Conservation (phyloP, 1,140 invertebrate genomes). For the Anastrepha obliqua region DNA sequence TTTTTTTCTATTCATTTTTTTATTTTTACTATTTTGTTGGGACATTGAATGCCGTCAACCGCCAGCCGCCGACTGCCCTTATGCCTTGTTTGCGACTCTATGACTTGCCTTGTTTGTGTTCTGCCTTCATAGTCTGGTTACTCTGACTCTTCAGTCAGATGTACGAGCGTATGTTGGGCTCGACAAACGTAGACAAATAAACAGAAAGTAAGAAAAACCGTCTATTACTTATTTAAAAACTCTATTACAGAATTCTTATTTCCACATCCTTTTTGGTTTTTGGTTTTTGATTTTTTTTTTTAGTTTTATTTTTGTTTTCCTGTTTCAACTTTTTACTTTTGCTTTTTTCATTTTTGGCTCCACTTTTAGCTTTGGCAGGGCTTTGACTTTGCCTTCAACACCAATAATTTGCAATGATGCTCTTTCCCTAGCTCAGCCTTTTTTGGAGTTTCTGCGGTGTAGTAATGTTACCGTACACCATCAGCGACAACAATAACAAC, state of each 20-base stretch:
- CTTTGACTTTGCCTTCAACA: not conserved
- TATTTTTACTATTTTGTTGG: not conserved
- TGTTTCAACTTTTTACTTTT: not conserved
- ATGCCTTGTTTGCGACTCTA: not conserved
- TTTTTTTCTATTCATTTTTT: not conserved
- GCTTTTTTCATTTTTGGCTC: constrained; percentile 38
- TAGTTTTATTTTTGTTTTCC: too few species aligned
- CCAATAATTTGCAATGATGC: not conserved
- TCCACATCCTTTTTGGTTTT: constrained; percentile 51
- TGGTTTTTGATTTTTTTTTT: not conserved
- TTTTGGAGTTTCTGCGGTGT: constrained; percentile 28
- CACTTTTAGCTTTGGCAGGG: not conserved
- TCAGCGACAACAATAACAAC: not conserved
- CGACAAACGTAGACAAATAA: constrained; percentile 4
- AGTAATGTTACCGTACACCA: not conserved
- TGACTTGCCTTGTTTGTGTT: not conserved
- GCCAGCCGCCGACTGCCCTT: not conserved
- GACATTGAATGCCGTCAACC: constrained; percentile 10
- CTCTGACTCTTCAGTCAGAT: not conserved
- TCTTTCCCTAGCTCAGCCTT: constrained; percentile 10
- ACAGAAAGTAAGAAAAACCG: not conserved
- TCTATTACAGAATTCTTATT: constrained; percentile 54
- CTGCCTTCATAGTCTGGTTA: constrained; percentile 39
- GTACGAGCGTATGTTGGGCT: not conserved
- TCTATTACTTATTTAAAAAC: constrained; percentile 55